Evolutionary conservation across 2,797 vertebrate genomes (phyloP).

Genomic region (Muscicapa striata): DNA sequence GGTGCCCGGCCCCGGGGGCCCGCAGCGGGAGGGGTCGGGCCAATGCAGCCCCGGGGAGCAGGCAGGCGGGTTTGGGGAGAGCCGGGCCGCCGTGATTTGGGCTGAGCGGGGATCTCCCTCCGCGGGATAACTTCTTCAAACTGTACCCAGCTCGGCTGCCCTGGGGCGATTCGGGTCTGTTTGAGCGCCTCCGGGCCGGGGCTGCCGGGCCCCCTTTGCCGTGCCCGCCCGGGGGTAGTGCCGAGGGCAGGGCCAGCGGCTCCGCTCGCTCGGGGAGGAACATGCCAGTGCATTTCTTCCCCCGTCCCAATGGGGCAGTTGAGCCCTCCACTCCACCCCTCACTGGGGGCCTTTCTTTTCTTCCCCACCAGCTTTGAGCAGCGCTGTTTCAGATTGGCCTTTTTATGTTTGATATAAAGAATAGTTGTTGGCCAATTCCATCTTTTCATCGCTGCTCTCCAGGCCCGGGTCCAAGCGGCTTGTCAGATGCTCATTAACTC

Average conservation of each 20-base stretch:
- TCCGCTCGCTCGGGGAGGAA: not conserved
- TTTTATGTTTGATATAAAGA: slow-evolving; percentile 89
- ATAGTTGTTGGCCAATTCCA: slow-evolving; percentile 84
- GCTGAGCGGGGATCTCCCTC: not conserved
- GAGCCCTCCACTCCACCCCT: slow-evolving; percentile 69
- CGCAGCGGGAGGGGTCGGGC: too few relatives aligned
- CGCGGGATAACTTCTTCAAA: not conserved
- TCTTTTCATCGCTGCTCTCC: slow-evolving; percentile 88
- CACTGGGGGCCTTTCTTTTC: slow-evolving; percentile 75
- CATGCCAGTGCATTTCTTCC: not conserved
- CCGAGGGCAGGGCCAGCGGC: not conserved
- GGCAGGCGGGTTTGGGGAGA: not conserved
- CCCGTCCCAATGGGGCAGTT: slow-evolving; percentile 51
- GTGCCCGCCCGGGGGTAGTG: not conserved
- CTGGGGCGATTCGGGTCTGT: not conserved
- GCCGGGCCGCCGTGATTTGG: not conserved
- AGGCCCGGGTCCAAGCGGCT: slow-evolving; percentile 88
- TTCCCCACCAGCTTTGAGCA: slow-evolving; percentile 83
- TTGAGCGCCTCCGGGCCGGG: not conserved
- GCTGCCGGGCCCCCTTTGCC: not conserved
- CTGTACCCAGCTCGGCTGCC: not conserved
- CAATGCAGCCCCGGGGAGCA: not conserved
- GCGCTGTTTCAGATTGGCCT: slow-evolving; percentile 88
- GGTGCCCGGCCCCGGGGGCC: not conserved
- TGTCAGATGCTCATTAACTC: slow-evolving; percentile 97